Conservation (phyloP, 2,888 invertebrate species). For the Sclerodermus sp. region DNA sequence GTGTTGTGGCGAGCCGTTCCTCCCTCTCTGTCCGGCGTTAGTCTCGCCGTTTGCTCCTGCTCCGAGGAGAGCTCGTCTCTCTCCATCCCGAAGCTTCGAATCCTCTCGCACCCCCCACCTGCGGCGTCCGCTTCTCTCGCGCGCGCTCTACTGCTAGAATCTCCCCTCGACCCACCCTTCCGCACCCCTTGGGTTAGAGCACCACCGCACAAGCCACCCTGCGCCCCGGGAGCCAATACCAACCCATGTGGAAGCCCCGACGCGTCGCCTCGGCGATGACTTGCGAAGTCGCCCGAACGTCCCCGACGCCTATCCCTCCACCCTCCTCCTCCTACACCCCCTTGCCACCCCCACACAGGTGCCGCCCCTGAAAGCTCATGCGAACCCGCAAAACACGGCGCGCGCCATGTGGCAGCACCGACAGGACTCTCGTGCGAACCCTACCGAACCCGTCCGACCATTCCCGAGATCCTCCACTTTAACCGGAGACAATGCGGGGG, state of each 20-base stretch:
- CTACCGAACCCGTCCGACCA: background rate
- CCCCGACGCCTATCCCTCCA: constrained; percentile 36
- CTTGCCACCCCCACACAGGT: constrained; percentile 27
- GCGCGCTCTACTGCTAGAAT: constrained; percentile 24
- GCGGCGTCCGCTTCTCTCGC: constrained; percentile 48
- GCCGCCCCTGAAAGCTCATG: constrained; percentile 36
- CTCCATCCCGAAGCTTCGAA: constrained; percentile 4
- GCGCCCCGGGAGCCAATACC: constrained; percentile 58
- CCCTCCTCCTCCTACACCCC: constrained; percentile 11
- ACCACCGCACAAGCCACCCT: constrained; percentile 49
- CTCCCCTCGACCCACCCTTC: constrained; percentile 16
- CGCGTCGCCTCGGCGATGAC: constrained; percentile 49
- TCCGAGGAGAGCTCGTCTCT: constrained; percentile 10
- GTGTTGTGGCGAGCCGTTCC: constrained; percentile 49
- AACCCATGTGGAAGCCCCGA: constrained; percentile 55
- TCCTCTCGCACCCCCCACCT: background rate
- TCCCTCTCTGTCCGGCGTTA: constrained; percentile 17
- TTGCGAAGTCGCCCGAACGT: constrained; percentile 47
- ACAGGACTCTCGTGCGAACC: constrained; percentile 35
- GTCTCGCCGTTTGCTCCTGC: constrained; percentile 15
- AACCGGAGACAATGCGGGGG: no score
- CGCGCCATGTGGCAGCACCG: constrained; percentile 49
- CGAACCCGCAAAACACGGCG: constrained; percentile 32
- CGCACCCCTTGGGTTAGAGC: constrained; percentile 38
- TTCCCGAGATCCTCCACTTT: no score